Evolutionary conservation across 2,797 vertebrate genomes (phyloP).

Genomic region (Buphagus erythrorhynchus): DNA sequence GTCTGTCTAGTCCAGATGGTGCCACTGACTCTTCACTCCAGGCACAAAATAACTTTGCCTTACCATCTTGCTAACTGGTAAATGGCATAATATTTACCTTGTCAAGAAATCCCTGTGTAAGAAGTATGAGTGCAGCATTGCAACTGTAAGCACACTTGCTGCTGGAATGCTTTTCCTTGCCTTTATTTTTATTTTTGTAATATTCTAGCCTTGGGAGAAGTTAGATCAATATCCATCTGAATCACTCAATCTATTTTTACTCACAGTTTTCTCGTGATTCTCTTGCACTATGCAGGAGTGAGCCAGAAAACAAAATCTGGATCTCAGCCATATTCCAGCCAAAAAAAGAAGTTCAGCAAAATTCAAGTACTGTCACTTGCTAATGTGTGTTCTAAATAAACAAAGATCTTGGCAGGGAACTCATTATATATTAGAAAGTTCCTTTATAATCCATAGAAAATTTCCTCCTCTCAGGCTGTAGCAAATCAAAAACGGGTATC

Average conservation of each 20-base stretch:
- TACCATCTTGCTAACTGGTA: background rate
- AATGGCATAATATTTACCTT: background rate
- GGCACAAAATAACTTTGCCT: background rate
- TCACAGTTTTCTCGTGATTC: background rate
- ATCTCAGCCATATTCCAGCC: background rate
- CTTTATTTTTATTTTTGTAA: background rate
- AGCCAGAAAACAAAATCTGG: background rate
- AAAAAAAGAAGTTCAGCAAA: background rate
- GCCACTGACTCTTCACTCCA: background rate
- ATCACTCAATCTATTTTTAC: background rate
- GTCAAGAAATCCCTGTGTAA: background rate
- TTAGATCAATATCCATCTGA: background rate
- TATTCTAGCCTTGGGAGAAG: background rate
- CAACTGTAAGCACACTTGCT: background rate
- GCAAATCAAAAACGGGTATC: background rate
- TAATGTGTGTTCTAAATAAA: background rate
- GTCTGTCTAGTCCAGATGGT: background rate
- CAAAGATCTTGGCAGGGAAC: background rate
- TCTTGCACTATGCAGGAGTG: background rate
- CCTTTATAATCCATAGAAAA: background rate
- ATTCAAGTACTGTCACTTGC: background rate
- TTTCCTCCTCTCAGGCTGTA: background rate
- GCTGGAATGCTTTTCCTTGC: background rate
- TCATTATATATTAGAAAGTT: background rate
- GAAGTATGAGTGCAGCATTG: background rate